Evolutionary conservation across 2,888 invertebrate genomes (phyloP), one percentile per base, ranked within the genome.

Genomic region (Schizaphis graminum): DNA sequence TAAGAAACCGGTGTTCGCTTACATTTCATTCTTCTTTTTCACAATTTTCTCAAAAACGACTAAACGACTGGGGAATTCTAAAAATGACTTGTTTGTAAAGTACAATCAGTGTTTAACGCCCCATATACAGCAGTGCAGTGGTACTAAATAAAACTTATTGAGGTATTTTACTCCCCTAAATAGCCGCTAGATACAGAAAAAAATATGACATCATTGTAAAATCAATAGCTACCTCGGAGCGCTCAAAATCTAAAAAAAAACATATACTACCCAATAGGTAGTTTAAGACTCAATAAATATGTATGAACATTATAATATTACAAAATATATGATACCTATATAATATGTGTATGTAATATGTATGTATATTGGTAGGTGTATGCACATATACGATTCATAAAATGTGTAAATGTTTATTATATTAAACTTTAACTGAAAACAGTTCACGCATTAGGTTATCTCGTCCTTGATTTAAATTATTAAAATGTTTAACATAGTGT

Each of bases 61-160:
- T 67, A 67, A 67, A 67, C 67, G 5, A 35, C 35, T 67, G n/a
- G 67, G 21, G 67, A 67, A 35, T 67, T 67, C 67, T 67, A 35
- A 67, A 35, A 67, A 67, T 67, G 67, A 67, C 67, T 67, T 67
- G 67, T 67, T 67, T 67, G n/a, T 67, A 67, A 67, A 67, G 67
- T 35, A 35, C 67, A 67, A 67, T 67, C 67, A 35, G n/a, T 67
- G 67, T 67, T 35, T 16, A 67, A 67, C 67, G 10, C 35, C 67
- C 35, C n/a, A 35, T 35, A 16, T 35, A 67, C n/a, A 67, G 67
- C 21, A 67, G 67, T 35, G 16, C n/a, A n/a, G n/a, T 53, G 35
- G 67, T 67, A 21, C 67, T 67, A 67, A 67, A 67, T n/a, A 67
- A 35, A 67, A 67, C 67, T 16, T 67, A 67, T 67, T 67, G 35